These are phyloP conservation scores for Mesoclemmys tuberculata DNA, from an alignment of 2,113 vertebrate species.

Conservation along the genomic window DNA sequence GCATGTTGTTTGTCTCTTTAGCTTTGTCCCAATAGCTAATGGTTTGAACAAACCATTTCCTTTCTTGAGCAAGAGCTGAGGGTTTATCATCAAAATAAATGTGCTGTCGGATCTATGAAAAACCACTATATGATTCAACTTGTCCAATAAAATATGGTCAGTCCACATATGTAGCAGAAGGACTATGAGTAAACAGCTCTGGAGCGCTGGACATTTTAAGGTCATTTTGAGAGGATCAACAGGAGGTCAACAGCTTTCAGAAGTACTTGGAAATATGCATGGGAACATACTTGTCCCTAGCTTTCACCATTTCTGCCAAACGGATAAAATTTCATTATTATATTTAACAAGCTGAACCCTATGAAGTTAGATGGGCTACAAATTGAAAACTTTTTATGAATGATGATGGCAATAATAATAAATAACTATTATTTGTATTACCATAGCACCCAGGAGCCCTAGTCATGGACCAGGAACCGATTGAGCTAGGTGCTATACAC, in stretches of 20 bases:
- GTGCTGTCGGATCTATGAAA: neutral
- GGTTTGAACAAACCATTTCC: neutral
- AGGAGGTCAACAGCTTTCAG: neutral
- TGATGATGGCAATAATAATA: neutral
- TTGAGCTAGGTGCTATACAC: neutral
- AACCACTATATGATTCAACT: neutral
- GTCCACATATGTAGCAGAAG: rapidly evolving
- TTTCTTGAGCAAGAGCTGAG: neutral
- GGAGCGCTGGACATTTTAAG: neutral
- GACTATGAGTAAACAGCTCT: neutral
- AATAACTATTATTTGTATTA: neutral
- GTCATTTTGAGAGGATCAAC: neutral
- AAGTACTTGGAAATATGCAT: rapidly evolving
- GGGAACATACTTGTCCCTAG: neutral
- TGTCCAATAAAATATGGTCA: neutral
- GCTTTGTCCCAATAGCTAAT: neutral
- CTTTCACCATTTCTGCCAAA: neutral
- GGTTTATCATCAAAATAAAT: neutral
- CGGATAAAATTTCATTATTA: neutral
- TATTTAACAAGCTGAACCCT: neutral
- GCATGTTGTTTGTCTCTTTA: neutral
- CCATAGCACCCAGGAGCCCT: neutral
- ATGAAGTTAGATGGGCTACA: neutral
- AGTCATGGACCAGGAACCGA: neutral
- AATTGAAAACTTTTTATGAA: neutral